Base-by-base conservation (phyloP, 2,888 invertebrate species). In the Cremastinae sp. region DNA sequence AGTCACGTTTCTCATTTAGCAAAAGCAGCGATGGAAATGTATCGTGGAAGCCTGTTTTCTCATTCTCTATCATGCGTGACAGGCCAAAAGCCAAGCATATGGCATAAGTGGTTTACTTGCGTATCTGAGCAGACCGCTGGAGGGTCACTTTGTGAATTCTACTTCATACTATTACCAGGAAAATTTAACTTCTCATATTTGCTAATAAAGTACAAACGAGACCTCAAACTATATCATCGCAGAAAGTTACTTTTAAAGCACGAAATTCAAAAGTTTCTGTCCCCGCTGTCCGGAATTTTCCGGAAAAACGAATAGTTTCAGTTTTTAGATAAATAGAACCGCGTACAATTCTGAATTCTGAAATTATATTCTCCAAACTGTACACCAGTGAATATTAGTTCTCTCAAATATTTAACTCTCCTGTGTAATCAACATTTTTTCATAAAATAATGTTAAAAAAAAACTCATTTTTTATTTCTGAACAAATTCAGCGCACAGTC, bases 51-150 rank as follows among this genome's bases (percentile, higher is more conserved):
- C 28, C 2, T 5, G 28, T 28, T 28, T 28, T 5, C 28, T 5
- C 28, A 3, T 5, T 28, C 28, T 22, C 65, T 0, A 28, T 65
- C 43, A n/a, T 20, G n/a, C 14, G 45, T 45, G 47, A 65, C 49
- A 36, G 28, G 58, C 51, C 43, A n/a, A 41, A 43, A 47, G 36
- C 69, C 59, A 34, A 64, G 65, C 70, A 28, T 43, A 65, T 22
- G 12, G 14, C 54, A 70, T 65, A 75, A 70, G 70, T 61, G 70
- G 70, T 75, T 28, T 70, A 75, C 75, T 65, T 64, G 59, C 53
- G 58, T 74, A 59, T 22, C 45, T 28, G 58, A 45, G 18, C 69
- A 64, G 38, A 75, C 70, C 64, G 58, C 71, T 20, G 56, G 36
- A 51, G n/a, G 47, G 49, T 28, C 41, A 38, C 54, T 16, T 28